Evolutionary conservation across 2,113 vertebrate species (phyloP).

Genomic region (Todiramphus saurophagus): DNA sequence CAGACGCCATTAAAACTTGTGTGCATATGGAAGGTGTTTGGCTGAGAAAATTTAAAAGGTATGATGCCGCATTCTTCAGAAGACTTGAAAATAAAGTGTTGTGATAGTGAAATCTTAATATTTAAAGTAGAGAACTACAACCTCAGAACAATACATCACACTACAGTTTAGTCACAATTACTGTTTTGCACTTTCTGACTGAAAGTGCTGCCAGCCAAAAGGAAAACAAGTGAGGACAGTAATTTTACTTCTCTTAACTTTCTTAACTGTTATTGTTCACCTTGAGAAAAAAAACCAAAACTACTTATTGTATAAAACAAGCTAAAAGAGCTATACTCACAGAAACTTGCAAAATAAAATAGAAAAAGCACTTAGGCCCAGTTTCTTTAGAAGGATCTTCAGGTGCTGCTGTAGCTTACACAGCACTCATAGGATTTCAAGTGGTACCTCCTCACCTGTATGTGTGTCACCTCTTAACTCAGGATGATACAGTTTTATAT

Average conservation of each 20-base stretch:
- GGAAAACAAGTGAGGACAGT: not conserved
- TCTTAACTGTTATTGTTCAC: not conserved
- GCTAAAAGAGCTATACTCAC: not conserved
- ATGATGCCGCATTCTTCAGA: not conserved
- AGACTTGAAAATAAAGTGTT: slow-evolving; percentile 5
- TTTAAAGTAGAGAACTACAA: slow-evolving; percentile 17
- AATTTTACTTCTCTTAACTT: not conserved
- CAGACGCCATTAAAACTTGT: not conserved
- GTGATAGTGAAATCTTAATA: slow-evolving; percentile 63
- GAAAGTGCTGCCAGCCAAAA: not conserved
- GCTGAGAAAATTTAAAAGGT: slow-evolving; percentile 30
- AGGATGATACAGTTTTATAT: rapidly evolving
- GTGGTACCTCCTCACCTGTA: not conserved
- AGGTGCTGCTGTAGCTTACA: not conserved
- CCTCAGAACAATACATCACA: not conserved
- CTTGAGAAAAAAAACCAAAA: not conserved
- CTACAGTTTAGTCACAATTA: not conserved
- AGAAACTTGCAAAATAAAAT: not conserved
- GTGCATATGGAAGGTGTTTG: not conserved
- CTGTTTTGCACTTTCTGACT: not conserved
- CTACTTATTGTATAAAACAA: not conserved
- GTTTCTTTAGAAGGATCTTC: not conserved
- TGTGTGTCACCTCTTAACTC: not conserved
- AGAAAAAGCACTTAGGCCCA: not conserved
- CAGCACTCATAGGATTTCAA: not conserved